Percentiles rank a stretch among this genome's conserved stretches.
Conservation (phyloP, 2,888 invertebrate species). For the Sepioteuthis lessoniana region DNA sequence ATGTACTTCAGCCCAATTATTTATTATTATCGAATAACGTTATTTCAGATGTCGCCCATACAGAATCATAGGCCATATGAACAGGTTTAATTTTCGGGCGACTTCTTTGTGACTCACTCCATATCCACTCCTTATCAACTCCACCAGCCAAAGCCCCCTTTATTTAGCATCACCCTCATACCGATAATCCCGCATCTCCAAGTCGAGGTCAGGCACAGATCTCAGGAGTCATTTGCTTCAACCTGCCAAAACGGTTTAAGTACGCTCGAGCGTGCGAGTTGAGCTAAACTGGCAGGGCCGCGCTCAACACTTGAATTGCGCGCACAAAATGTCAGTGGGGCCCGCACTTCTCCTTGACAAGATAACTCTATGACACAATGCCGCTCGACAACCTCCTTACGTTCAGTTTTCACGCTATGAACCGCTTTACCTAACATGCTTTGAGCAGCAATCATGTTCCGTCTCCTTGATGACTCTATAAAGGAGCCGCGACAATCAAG, state of each 20-base stretch:
- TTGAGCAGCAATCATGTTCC: constrained; percentile 17
- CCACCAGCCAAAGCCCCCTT: not conserved
- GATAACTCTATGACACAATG: constrained; percentile 25
- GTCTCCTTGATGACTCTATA: constrained; percentile 11
- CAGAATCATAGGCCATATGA: no score
- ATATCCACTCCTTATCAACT: not conserved
- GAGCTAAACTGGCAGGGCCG: not conserved
- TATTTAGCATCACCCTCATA: not conserved
- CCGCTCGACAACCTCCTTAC: not conserved
- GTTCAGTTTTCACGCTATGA: not conserved
- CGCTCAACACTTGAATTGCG: not conserved
- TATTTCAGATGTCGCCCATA: no score
- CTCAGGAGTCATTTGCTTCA: not conserved
- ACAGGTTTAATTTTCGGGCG: not conserved
- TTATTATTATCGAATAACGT: no score
- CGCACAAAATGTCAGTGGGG: not conserved
- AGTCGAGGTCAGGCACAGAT: not conserved
- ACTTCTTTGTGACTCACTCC: not conserved
- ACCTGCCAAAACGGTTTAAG: not conserved
- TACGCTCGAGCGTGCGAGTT: not conserved
- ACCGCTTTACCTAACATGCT: not conserved
- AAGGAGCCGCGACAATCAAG: not conserved
- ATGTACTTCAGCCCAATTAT: no score
- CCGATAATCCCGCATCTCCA: not conserved
- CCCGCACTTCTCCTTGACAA: constrained; percentile 23